Evolutionary conservation across 1,140 invertebrate genomes (phyloP).

Genomic region (Drosophila sp.): DNA sequence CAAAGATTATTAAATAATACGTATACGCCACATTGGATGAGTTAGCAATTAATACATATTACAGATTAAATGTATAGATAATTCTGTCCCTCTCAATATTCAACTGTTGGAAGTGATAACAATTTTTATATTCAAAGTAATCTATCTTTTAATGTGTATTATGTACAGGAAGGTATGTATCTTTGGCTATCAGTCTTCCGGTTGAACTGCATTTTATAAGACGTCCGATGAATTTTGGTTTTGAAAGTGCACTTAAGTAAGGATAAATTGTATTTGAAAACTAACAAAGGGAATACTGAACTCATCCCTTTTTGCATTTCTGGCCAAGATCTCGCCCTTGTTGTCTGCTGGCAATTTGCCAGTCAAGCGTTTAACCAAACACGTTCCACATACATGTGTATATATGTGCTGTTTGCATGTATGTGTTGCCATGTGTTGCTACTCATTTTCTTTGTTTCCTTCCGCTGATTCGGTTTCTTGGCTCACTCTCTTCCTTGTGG

Average conservation of each 20-base stretch:
- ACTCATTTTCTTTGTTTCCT: constrained; percentile 43
- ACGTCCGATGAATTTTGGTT: constrained; percentile 5
- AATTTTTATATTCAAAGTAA: neutral
- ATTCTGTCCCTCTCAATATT: neutral
- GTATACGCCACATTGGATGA: constrained; percentile 7
- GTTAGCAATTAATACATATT: too few species aligned
- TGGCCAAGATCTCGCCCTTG: constrained; percentile 37
- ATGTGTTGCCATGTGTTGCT: constrained; percentile 31
- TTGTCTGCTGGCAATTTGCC: constrained; percentile 40
- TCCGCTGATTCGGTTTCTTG: constrained; percentile 10
- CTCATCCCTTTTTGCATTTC: constrained; percentile 11
- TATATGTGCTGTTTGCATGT: neutral
- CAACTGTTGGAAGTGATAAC: neutral
- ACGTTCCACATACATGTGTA: neutral
- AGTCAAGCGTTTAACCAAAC: constrained; percentile 21
- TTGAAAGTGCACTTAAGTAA: constrained; percentile 26
- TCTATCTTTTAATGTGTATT: too few species aligned
- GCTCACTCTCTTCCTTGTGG: constrained; percentile 26
- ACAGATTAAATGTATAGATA: neutral
- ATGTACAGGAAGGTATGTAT: neutral
- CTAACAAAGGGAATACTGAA: constrained; percentile 15
- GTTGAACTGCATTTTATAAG: constrained; percentile 12
- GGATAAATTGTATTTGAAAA: constrained; percentile 31
- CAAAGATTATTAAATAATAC: constrained; percentile 13
- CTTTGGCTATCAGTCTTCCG: neutral